phyloP scores from a whole-genome alignment of 2,888 invertebrate genomes.

The Drosophila dives region DNA sequence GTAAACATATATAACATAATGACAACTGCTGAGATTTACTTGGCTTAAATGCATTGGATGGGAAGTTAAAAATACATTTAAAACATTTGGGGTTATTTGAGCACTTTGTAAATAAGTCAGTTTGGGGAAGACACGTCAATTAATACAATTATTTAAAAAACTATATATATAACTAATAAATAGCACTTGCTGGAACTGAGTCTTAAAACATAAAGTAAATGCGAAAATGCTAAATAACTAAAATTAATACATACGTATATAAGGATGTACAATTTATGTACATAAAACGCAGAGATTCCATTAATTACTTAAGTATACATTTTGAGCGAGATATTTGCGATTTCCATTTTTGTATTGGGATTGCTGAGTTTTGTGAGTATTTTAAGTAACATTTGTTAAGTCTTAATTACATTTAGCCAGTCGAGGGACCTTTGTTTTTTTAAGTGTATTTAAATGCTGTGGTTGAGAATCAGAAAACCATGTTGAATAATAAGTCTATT shows the following conservation, averaged over 20 bases:
- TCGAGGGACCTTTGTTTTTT: constrained; percentile 25
- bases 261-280: constrained; percentile 17
- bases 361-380: constrained; percentile 60
- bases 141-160: constrained; percentile 12
- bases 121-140: constrained; percentile 55
- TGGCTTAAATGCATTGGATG: constrained; percentile 50
- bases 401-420: constrained; percentile 57
- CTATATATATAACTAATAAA: constrained; percentile 17
- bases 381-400: constrained; percentile 71
- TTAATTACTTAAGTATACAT: constrained; percentile 26
- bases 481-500: constrained; percentile 26
- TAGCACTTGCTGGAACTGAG: constrained; percentile 26
- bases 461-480: constrained; percentile 36
- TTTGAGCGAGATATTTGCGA: constrained; percentile 43
- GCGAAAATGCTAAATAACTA: constrained; percentile 25
- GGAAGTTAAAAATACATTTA: constrained; percentile 12
- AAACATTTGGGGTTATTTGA: constrained; percentile 18
- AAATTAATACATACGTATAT: constrained; percentile 34
- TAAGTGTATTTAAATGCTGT: constrained; percentile 35
- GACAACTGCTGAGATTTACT: constrained; percentile 15
- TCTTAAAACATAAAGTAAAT: constrained; percentile 24
- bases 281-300: constrained; percentile 36
- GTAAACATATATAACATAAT: constrained; percentile 15
- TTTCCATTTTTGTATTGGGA: constrained; percentile 28
- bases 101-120: constrained; percentile 24